Evolutionary conservation across 2,797 vertebrate genomes (phyloP).

Genomic region (Gobionotothen gibberifrons): DNA sequence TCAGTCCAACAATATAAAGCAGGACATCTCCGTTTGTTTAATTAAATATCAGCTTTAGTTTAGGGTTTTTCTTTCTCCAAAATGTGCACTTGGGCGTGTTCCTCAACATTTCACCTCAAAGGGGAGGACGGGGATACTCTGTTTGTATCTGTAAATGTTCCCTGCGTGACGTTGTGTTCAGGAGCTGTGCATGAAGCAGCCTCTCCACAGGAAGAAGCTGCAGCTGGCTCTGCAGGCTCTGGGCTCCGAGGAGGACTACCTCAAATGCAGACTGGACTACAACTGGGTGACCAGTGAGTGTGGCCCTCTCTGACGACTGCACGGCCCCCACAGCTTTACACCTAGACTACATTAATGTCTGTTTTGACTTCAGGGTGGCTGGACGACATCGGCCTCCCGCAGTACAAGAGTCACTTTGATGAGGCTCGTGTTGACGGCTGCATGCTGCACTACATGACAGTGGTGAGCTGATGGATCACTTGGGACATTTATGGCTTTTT

Average conservation of each 20-base stretch:
- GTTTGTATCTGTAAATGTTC: background rate
- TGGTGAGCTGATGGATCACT: slow-evolving; percentile 82
- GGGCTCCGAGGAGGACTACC: slow-evolving; percentile 89
- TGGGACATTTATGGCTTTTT: background rate
- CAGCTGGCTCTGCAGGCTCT: slow-evolving; percentile 93
- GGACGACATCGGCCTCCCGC: slow-evolving; percentile 98
- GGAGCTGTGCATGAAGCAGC: slow-evolving; percentile 94
- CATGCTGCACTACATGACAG: slow-evolving; percentile 95
- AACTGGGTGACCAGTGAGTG: slow-evolving; percentile 97
- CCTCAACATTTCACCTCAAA: background rate
- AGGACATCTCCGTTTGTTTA: no score
- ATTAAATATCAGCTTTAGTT: no score
- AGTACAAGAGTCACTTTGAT: slow-evolving; percentile 98
- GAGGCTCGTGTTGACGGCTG: slow-evolving; percentile 94
- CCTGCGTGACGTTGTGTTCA: slow-evolving; percentile 55
- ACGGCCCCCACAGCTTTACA: fast-evolving
- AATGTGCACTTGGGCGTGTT: no score
- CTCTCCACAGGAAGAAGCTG: slow-evolving; percentile 94
- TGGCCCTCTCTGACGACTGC: fast-evolving
- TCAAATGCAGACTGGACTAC: slow-evolving; percentile 93
- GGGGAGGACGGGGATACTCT: background rate
- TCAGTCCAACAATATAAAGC: no score
- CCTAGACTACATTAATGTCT: fast-evolving
- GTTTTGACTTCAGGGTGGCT: slow-evolving; percentile 87
- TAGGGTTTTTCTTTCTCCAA: no score